These are phyloP conservation scores for Calypte anna DNA, from an alignment of 2,113 vertebrate species.

Conservation along the genomic window DNA sequence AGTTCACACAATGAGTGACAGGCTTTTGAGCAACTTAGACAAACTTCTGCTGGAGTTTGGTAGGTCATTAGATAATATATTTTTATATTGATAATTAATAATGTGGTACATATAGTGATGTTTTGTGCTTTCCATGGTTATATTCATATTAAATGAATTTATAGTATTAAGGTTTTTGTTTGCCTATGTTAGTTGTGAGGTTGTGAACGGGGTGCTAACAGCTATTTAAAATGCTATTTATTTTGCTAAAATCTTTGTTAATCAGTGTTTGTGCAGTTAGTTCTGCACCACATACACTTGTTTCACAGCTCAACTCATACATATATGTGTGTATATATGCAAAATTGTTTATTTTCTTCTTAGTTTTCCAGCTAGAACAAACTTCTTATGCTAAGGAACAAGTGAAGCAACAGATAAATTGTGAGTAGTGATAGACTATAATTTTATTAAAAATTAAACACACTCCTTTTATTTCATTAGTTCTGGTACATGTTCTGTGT, in stretches of 20 bases:
- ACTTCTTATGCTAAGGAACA: constrained; percentile 64
- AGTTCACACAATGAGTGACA: constrained; percentile 69
- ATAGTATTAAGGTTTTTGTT: background rate
- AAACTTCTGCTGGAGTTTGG: constrained; percentile 75
- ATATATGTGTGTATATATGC: background rate
- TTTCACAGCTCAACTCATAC: background rate
- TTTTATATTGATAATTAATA: background rate
- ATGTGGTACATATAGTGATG: background rate
- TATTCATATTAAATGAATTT: background rate
- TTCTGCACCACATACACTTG: background rate
- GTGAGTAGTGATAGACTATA: constrained; percentile 71
- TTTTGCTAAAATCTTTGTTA: background rate
- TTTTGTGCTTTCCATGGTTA: background rate
- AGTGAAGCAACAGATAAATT: constrained; percentile 70
- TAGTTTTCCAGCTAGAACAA: constrained; percentile 79
- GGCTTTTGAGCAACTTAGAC: constrained; percentile 63
- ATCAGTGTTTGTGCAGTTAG: background rate
- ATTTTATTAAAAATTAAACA: constrained; percentile 6
- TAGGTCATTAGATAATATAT: constrained; percentile 46
- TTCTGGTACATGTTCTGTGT: background rate
- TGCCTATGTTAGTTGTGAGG: background rate
- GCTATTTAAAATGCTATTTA: background rate
- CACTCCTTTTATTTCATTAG: background rate
- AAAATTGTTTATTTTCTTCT: constrained; percentile 42
- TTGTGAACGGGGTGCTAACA: background rate